Conservation (phyloP, 2,888 invertebrate genomes). For the Tethea ocularis region DNA sequence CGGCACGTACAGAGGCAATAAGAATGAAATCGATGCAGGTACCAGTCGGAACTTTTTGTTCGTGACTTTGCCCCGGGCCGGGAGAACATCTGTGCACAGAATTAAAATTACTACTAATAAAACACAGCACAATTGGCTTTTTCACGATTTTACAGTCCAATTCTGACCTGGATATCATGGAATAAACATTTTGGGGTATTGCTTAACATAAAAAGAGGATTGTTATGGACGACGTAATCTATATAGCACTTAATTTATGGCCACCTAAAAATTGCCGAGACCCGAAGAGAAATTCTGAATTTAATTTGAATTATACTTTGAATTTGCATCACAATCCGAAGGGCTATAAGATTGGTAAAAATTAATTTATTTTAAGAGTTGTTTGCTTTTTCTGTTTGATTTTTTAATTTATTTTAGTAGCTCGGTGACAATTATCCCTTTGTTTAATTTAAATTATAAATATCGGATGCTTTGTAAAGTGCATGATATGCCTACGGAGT, state of each 20-base stretch:
- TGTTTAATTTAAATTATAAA: background rate
- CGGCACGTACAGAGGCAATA: background rate
- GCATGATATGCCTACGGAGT: background rate
- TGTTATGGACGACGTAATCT: background rate
- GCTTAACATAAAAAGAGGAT: background rate
- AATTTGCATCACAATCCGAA: background rate
- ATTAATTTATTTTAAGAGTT: background rate
- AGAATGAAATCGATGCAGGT: slow-evolving; percentile 4
- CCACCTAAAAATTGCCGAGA: slow-evolving; percentile 1
- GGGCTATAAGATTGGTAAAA: background rate
- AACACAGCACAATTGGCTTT: slow-evolving; percentile 17
- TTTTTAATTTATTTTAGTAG: too few species aligned
- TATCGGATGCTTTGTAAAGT: background rate
- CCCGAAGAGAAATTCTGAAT: background rate
- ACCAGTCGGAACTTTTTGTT: background rate
- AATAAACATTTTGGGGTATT: slow-evolving; percentile 19
- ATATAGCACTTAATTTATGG: background rate
- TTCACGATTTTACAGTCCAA: slow-evolving; percentile 21
- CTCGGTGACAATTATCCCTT: background rate
- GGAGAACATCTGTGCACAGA: background rate
- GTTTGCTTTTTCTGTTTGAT: background rate
- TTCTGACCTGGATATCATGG: slow-evolving; percentile 19
- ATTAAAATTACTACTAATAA: slow-evolving; percentile 23
- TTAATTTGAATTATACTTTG: background rate
- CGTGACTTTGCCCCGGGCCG: background rate